Conservation (phyloP, 1,140 invertebrate species). For the Drosophila ironensis region DNA sequence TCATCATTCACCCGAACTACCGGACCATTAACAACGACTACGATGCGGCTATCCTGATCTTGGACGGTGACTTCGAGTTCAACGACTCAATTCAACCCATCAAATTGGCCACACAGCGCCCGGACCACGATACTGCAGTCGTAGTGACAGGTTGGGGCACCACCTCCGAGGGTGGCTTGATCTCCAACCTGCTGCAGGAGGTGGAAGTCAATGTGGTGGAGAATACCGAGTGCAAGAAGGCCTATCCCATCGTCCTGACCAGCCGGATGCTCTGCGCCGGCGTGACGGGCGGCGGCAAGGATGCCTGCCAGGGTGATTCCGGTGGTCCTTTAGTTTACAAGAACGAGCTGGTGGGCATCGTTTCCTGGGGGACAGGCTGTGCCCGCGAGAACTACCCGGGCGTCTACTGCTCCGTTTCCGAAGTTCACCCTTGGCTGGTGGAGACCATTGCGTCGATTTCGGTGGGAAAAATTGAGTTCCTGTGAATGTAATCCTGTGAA, state of each 20-base stretch:
- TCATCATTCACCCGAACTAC: conserved; percentile 61
- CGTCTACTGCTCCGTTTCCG: conserved; percentile 86
- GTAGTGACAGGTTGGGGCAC: conserved; percentile 72
- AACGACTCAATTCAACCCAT: conserved; percentile 59
- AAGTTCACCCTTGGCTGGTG: conserved; percentile 80
- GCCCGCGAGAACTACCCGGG: conserved; percentile 85
- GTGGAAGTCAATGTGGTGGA: conserved; percentile 60
- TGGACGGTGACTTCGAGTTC: conserved; percentile 55
- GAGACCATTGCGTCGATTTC: background rate
- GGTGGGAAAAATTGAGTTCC: conserved; percentile 49
- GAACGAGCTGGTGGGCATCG: conserved; percentile 84
- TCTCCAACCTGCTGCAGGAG: conserved; percentile 54
- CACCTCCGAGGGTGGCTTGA: conserved; percentile 32
- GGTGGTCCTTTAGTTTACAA: conserved; percentile 80
- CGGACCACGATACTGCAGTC: conserved; percentile 39
- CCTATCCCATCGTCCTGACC: conserved; percentile 76
- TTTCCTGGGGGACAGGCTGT: conserved; percentile 88
- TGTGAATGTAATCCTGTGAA: conserved; percentile 24
- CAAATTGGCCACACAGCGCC: conserved; percentile 44
- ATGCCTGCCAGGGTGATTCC: conserved; percentile 84
- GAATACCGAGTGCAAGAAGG: conserved; percentile 40
- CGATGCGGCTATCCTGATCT: conserved; percentile 59
- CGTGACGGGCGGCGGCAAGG: conserved; percentile 81
- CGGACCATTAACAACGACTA: conserved; percentile 53
- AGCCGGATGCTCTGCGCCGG: conserved; percentile 84